phyloP scores from a whole-genome alignment of 35 echinoderm and acorn worm species.

The Diadema setosum region DNA sequence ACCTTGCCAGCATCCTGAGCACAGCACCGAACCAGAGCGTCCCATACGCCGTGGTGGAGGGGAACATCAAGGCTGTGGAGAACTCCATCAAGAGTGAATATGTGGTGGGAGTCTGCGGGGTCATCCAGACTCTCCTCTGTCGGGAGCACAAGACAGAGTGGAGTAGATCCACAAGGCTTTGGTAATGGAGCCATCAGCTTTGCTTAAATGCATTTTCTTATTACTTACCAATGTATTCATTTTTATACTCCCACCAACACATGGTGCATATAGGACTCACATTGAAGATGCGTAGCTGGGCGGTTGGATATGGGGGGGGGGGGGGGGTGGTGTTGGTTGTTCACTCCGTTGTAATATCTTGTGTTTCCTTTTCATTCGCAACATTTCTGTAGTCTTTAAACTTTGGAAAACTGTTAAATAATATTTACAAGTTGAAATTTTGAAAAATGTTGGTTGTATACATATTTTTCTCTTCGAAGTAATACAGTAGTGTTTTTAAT shows the following conservation, averaged over 20 bases:
- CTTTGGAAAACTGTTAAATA: too few species aligned
- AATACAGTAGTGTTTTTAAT: too few species aligned
- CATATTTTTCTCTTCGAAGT: too few species aligned
- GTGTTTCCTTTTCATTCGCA: too few species aligned
- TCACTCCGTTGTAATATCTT: neutral
- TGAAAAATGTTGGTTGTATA: too few species aligned
- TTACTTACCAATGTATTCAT: too few species aligned
- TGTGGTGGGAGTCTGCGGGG: slow-evolving; percentile 61
- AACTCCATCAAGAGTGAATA: slow-evolving; percentile 63
- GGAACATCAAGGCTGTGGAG: slow-evolving; percentile 47
- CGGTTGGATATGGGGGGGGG: neutral
- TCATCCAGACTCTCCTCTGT: slow-evolving; percentile 81
- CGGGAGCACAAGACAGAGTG: slow-evolving; percentile 96
- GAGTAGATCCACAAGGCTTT: slow-evolving; percentile 87
- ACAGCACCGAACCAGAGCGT: slow-evolving; percentile 65
- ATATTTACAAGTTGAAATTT: too few species aligned
- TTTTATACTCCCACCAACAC: too few species aligned
- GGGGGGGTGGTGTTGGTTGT: neutral
- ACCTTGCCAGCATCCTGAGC: slow-evolving; percentile 38
- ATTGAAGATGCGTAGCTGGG: neutral
- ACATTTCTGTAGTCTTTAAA: too few species aligned
- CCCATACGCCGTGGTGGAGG: slow-evolving; percentile 91
- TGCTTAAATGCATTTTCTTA: too few species aligned
- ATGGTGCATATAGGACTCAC: too few species aligned
- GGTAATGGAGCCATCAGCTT: slow-evolving; percentile 61